Conservation (phyloP, 2,888 invertebrate species). For the Odontocerum albicorne region DNA sequence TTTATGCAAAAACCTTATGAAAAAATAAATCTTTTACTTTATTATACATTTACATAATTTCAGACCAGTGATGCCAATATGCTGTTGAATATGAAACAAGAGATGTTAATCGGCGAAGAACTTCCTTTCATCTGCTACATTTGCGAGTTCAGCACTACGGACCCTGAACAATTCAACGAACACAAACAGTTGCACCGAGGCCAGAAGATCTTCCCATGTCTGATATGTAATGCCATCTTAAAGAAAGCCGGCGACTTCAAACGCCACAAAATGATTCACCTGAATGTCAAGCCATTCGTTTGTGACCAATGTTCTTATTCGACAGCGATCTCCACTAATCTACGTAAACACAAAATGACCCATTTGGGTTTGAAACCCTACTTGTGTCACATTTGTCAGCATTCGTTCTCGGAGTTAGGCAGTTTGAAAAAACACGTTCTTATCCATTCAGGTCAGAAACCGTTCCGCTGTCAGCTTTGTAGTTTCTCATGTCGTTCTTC, state of each 20-base stretch:
- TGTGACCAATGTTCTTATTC: conserved; percentile 10
- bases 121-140: conserved; percentile 8
- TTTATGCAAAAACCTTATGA: too few species aligned
- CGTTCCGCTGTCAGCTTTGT: conserved; percentile 3
- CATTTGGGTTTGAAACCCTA: conserved; percentile 3
- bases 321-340: conserved; percentile 7
- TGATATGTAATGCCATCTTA: conserved; percentile 2
- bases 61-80: too few species aligned
- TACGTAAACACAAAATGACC: conserved; percentile 11
- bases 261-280: conserved; percentile 13
- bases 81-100: conserved; percentile 7
- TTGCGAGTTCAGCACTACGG: conserved; percentile 8
- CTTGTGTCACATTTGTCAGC: not conserved
- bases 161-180: conserved; percentile 1
- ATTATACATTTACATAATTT: too few species aligned
- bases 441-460: conserved; percentile 10
- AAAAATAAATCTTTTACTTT: too few species aligned
- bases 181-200: conserved; percentile 11
- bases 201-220: conserved; percentile 14
- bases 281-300: conserved; percentile 7
- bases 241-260: conserved; percentile 18
- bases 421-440: conserved; percentile 12
- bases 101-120: conserved; percentile 1
- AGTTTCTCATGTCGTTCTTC: conserved; percentile 7
- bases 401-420: conserved; percentile 7